Base-by-base conservation (phyloP, 1,140 invertebrate species). In the Steinernema khuongi region DNA sequence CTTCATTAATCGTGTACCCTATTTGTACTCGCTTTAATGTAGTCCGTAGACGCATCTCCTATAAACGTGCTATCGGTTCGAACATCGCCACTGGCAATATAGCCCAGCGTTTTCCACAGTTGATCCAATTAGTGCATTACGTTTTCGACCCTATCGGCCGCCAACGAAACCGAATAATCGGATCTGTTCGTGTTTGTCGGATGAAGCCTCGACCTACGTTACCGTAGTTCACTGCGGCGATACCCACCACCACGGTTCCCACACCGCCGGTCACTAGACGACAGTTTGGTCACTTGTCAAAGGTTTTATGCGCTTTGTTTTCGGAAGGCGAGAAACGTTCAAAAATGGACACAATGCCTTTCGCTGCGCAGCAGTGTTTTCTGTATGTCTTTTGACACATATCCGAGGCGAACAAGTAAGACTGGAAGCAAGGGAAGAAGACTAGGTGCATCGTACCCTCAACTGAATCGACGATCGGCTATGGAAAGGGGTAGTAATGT, bases 41-140 rank as follows among this genome's bases (percentile, higher is more conserved):
- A 60, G 50, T 60, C 14, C 4, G 7, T 60, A 60, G 50, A 60
- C 50, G 50, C 14, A 14, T 60, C 50, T 22, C 4, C 26, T 4
- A 60, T 60, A 60, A 60, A 60, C 19, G 50, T 60, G 50, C 50
- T 60, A 60, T 60, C 50, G 4, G 50, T 60, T 14, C 19, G 4
- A 14, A 26, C 4, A 17, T 7, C 22, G 19, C 50, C 50, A 4
- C 50, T 22, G 22, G 26, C 36, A 60, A 22, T 60, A n/a, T n/a
- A n/a, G n/a, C n/a, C n/a, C 19, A 22, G 14, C 50, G 50, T 60
- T 60, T 60, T 60, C 50, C 22, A 60, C 50, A 60, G 4, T 60
- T 60, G 50, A 60, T 60, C 50, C 50, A 60, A 60, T 60, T 60
- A 60, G 26, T 22, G 19, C 50, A 60, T 60, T 60, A 60, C 14